Evolutionary conservation across 2,113 vertebrate species (phyloP).

Genomic region (Toxostoma redivivum): DNA sequence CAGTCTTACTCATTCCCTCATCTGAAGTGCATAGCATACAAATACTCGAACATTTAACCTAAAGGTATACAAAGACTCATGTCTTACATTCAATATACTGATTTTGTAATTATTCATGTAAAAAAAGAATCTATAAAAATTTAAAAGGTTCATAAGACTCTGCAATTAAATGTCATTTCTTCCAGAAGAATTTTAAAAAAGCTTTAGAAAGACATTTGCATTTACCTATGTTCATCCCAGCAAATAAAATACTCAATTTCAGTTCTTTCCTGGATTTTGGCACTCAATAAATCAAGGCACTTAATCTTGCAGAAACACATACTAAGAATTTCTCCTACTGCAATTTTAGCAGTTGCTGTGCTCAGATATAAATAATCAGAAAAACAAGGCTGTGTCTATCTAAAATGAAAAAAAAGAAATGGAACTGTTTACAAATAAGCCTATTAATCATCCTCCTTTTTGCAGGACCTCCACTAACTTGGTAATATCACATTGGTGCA

Average conservation of each 20-base stretch:
- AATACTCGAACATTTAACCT: background rate
- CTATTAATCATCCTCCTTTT: background rate
- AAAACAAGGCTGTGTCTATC: background rate
- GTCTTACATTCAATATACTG: background rate
- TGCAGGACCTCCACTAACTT: background rate
- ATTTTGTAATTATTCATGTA: background rate
- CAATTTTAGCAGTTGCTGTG: background rate
- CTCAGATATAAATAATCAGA: background rate
- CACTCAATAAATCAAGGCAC: background rate
- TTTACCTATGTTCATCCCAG: background rate
- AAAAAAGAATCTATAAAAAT: background rate
- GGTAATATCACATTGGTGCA: background rate
- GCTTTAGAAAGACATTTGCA: background rate
- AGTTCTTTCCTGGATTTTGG: background rate
- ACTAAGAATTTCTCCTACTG: background rate
- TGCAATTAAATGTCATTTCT: background rate
- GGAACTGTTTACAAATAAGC: background rate
- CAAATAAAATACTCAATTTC: background rate
- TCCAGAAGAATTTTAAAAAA: background rate
- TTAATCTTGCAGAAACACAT: background rate
- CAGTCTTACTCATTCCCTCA: background rate
- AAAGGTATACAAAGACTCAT: background rate
- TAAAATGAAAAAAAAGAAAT: background rate
- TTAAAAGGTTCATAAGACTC: background rate
- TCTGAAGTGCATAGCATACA: background rate